Percentiles rank a stretch among this genome's conserved stretches.
phyloP scores from a whole-genome alignment of 2,113 vertebrate genomes.

The Oncorhynchus clarkii region DNA sequence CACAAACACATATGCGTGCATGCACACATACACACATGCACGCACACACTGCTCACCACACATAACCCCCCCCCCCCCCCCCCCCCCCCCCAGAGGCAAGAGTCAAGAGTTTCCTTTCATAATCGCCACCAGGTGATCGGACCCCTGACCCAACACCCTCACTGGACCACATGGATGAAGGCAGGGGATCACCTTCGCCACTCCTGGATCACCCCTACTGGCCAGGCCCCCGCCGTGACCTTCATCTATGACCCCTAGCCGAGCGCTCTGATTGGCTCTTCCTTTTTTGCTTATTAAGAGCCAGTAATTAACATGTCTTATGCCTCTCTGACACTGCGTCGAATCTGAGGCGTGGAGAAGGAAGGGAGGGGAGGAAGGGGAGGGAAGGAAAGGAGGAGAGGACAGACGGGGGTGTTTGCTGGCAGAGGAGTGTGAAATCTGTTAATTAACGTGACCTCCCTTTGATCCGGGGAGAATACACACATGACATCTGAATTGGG shows the following conservation, averaged over 20 bases:
- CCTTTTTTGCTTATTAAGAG: background rate
- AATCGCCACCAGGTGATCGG: background rate
- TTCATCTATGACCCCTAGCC: conserved; percentile 15
- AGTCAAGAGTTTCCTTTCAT: background rate
- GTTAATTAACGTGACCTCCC: conserved; percentile 74
- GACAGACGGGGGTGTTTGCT: conserved; percentile 76
- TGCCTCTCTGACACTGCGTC: conserved; percentile 40
- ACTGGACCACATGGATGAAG: background rate
- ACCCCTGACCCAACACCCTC: background rate
- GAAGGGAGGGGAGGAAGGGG: too few species aligned
- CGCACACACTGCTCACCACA: background rate
- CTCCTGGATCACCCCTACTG: background rate
- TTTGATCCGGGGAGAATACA: conserved; percentile 72
- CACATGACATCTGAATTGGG: conserved; percentile 81
- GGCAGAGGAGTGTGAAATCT: conserved; percentile 73
- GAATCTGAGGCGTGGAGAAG: background rate
- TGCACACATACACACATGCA: background rate
- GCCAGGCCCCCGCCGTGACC: conserved; percentile 7
- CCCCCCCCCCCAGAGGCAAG: background rate
- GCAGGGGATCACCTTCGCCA: conserved; percentile 16
- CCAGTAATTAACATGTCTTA: conserved; percentile 48
- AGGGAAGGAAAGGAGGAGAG: too few species aligned
- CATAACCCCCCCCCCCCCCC: background rate
- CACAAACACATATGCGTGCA: too few species aligned
- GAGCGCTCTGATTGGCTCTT: conserved; percentile 16